Evolutionary conservation across 2,888 invertebrate species (phyloP).

Genomic region (Xestia rhomboidea): DNA sequence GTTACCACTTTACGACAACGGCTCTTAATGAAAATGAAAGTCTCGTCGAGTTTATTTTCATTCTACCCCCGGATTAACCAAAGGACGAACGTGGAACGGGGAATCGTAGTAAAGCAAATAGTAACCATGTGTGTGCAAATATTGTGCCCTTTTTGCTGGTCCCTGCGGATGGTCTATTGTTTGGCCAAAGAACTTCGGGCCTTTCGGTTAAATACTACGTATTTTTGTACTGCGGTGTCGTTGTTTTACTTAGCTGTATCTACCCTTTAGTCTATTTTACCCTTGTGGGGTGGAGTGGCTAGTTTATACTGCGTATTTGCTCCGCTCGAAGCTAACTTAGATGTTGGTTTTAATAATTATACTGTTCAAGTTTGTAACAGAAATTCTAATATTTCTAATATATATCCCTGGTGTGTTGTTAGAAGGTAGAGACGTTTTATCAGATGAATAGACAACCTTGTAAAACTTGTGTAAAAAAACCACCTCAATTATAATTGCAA

Average conservation of each 20-base stretch:
- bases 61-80: constrained; percentile 67
- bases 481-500: constrained; percentile 16
- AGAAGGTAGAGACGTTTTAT: constrained; percentile 16
- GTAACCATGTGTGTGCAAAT: constrained; percentile 72
- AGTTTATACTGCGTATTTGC: constrained; percentile 43
- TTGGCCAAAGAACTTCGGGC: constrained; percentile 70
- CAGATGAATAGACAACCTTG: not conserved
- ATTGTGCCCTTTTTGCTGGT: constrained; percentile 77
- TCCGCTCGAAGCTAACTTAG: constrained; percentile 29
- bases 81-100: constrained; percentile 67
- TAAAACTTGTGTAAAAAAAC: not conserved
- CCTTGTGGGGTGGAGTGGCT: constrained; percentile 46
- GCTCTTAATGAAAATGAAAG: constrained; percentile 74
- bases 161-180: constrained; percentile 77
- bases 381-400: constrained; percentile 42
- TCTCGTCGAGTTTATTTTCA: constrained; percentile 71
- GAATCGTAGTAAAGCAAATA: constrained; percentile 82
- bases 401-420: constrained; percentile 13
- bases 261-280: constrained; percentile 54
- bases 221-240: constrained; percentile 62
- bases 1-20: constrained; percentile 74
- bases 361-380: constrained; percentile 39
- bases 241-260: constrained; percentile 57
- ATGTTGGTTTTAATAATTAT: constrained; percentile 47
- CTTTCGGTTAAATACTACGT: constrained; percentile 63